Percentiles rank a stretch among this genome's conserved stretches.
These are phyloP conservation scores for Camelus bactrianus DNA, from an alignment of 2,113 vertebrate genomes.

Conservation along the genomic window DNA sequence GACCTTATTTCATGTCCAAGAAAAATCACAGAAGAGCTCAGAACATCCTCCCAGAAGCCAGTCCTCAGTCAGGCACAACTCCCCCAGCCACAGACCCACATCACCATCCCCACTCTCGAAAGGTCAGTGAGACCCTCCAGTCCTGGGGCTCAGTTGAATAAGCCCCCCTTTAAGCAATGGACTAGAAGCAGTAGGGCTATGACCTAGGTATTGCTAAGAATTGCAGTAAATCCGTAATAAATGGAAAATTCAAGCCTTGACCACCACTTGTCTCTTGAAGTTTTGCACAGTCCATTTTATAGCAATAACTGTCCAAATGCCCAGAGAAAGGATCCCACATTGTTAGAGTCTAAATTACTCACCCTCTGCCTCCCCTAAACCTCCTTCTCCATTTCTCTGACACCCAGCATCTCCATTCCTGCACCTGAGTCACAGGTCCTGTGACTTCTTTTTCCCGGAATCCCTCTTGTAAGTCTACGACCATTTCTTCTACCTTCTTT, in stretches of 20 bases:
- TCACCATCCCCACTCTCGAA: not conserved
- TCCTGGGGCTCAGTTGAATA: not conserved
- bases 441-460: not conserved
- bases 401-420: fast-evolving
- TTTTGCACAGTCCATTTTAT: not conserved
- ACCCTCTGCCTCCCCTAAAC: too few relatives aligned
- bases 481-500: not conserved
- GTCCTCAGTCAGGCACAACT: fast-evolving
- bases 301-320: not conserved
- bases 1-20: not conserved
- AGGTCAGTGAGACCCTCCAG: not conserved
- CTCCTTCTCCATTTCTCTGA: not conserved
- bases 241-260: not conserved
- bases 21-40: not conserved
- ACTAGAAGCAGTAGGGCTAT: not conserved
- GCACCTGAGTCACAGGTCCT: too few relatives aligned
- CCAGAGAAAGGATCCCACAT: not conserved
- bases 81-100: fast-evolving
- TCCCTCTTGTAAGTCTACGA: not conserved
- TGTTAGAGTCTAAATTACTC: not conserved
- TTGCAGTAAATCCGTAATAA: not conserved
- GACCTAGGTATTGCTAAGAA: not conserved
- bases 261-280: not conserved
- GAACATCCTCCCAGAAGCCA: not conserved
- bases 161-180: too few relatives aligned